These are phyloP conservation scores for Notamacropus eugenii DNA, from an alignment of 2,797 vertebrate species.

Conservation along the genomic window DNA sequence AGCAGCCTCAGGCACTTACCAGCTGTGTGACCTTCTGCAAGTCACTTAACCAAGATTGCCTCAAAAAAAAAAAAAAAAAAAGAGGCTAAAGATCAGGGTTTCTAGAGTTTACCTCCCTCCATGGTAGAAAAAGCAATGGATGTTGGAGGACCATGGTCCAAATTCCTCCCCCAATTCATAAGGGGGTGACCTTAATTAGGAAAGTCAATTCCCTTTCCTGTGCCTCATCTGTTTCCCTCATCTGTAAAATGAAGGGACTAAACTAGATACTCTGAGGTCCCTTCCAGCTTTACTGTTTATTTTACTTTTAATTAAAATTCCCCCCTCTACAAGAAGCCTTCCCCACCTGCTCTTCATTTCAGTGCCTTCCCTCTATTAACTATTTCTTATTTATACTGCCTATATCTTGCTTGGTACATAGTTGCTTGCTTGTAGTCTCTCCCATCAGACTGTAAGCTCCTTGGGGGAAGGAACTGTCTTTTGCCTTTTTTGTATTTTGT, in stretches of 20 bases:
- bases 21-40: too few relatives aligned
- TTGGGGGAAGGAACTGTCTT: neutral
- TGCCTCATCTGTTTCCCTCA: neutral
- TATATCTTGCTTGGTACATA: neutral
- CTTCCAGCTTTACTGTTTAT: neutral
- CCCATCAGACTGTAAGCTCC: neutral
- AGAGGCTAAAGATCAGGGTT: neutral
- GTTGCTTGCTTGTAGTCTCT: too few relatives aligned
- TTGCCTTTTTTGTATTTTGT: neutral
- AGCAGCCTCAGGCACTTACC: neutral
- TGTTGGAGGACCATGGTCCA: neutral
- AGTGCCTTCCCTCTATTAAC: neutral
- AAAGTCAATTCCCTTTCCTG: neutral
- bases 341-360: neutral
- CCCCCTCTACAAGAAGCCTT: neutral
- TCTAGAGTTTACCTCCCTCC: neutral
- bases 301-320: neutral
- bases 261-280: neutral
- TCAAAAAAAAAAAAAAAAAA: neutral
- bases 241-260: neutral
- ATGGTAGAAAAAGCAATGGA: neutral
- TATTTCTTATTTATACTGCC: neutral
- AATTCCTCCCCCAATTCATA: neutral
- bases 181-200: neutral
- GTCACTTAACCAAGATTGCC: too few relatives aligned